A percentile compares a stretch with the other conserved stretches of the same genome.
Evolutionary conservation across 2,113 vertebrate species (phyloP).

Genomic region (Rhodinocichla rosea): DNA sequence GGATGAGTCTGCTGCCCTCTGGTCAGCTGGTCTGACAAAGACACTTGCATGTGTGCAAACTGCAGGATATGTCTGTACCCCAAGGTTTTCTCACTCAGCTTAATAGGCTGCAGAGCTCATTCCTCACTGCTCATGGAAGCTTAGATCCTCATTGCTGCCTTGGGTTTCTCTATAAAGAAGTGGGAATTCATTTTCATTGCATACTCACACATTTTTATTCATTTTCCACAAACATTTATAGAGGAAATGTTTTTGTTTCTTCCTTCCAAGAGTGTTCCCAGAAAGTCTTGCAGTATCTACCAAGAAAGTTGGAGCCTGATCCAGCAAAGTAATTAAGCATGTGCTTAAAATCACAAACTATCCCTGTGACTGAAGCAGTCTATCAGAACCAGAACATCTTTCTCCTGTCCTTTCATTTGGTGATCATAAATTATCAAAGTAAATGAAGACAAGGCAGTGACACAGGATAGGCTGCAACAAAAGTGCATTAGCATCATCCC

Average conservation of each 20-base stretch:
- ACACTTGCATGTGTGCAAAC: neutral
- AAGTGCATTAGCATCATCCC: neutral
- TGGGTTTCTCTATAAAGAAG: neutral
- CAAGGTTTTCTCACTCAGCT: neutral
- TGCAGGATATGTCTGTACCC: neutral
- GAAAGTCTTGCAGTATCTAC: neutral
- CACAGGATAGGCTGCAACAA: neutral
- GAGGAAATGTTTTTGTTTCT: constrained; percentile 1
- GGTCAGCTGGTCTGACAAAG: neutral
- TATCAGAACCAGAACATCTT: neutral
- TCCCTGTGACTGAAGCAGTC: neutral
- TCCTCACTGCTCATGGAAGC: neutral
- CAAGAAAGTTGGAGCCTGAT: neutral
- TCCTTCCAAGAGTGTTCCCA: neutral
- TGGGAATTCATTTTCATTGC: neutral
- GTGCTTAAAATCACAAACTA: neutral
- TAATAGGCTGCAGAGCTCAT: neutral
- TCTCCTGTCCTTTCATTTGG: neutral
- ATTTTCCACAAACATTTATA: constrained; percentile 18
- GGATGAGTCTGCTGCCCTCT: neutral
- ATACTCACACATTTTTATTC: neutral
- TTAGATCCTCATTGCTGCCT: neutral
- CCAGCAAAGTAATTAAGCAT: neutral
- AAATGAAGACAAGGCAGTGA: neutral
- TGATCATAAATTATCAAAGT: neutral